Evolutionary conservation across 2,797 vertebrate genomes (phyloP).

Genomic region (Pangasius sanitwongsei): DNA sequence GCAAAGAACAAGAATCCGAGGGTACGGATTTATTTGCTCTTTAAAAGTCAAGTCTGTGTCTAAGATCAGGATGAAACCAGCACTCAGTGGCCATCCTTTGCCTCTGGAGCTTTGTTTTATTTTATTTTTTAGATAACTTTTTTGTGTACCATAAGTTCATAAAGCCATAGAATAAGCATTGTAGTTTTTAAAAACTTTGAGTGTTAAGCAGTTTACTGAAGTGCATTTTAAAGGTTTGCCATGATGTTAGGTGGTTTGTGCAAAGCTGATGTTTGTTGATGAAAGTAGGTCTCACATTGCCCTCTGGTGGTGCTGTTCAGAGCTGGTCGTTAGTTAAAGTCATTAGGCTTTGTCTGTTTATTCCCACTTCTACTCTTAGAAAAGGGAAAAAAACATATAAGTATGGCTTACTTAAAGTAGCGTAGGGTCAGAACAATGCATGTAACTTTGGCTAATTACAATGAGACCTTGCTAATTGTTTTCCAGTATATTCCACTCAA

Average conservation of each 20-base stretch:
- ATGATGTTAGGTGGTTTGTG: background rate
- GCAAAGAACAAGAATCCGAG: background rate
- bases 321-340: background rate
- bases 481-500: background rate
- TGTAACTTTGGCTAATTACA: background rate
- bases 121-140: background rate
- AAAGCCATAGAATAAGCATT: background rate
- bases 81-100: background rate
- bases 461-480: background rate
- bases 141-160: background rate
- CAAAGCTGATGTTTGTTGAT: slow-evolving; percentile 6
- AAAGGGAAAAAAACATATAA: background rate
- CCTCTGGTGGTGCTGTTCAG: slow-evolving; percentile 49
- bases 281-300: slow-evolving; percentile 31
- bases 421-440: background rate
- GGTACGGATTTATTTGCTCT: background rate
- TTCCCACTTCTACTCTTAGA: too few relatives aligned
- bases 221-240: background rate
- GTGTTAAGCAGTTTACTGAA: background rate
- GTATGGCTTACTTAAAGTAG: background rate
- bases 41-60: background rate
- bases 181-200: background rate
- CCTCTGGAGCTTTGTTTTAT: background rate
- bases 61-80: background rate
- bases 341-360: background rate